Evolutionary conservation across 2,113 vertebrate species (phyloP), one percentile per base, ranked within the genome.

Genomic region (Onychostoma macrolepis): DNA sequence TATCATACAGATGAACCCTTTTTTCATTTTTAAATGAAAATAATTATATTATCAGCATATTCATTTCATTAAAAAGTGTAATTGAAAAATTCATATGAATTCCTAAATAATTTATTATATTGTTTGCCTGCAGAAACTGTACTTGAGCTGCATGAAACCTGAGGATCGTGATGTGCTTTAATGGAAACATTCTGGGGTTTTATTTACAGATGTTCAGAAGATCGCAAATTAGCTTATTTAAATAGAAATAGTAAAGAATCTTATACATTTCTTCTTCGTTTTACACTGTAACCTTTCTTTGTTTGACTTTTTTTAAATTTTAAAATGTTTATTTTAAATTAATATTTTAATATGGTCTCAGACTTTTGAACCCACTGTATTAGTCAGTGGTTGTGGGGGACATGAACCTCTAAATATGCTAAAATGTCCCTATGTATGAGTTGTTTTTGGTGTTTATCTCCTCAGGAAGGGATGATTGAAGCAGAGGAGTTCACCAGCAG

Each of bases 401-500:
- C 21, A 80, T 58, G 2, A 79, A 58, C 5, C 10, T 58, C 4
- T 50, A 17, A 48, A 13, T 48, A 48, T 48, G 45, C 12, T 48
- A 48, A 48, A 48, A 48, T 48, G 45, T 48, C 4, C 21, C 4
- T 17, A 10, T 74, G 33, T 33, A 17, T 45, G 28, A 38, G 5
- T 10, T 38, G 87, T 58, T 48, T 58, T 50, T 88, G 3, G 81
- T 77, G 88, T 84, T 92, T 2, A 86, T 74, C 41, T 80, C 74
- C 26, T 85, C 88, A 99, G 98, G 98, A 99, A 87, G 96, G 96
- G 33, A 97, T 96, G 94, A 96, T 99, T 24, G 98, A 99, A 95
- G 96, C 97, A 3, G 98, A 99, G 92, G 98, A 99, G 87, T 99
- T 99, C 89, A 99, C 98, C 89, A 98, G 97, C 92, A 96, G 96